Evolutionary conservation across 2,113 vertebrate genomes (phyloP).

Genomic region (Hippocampus zosterae): DNA sequence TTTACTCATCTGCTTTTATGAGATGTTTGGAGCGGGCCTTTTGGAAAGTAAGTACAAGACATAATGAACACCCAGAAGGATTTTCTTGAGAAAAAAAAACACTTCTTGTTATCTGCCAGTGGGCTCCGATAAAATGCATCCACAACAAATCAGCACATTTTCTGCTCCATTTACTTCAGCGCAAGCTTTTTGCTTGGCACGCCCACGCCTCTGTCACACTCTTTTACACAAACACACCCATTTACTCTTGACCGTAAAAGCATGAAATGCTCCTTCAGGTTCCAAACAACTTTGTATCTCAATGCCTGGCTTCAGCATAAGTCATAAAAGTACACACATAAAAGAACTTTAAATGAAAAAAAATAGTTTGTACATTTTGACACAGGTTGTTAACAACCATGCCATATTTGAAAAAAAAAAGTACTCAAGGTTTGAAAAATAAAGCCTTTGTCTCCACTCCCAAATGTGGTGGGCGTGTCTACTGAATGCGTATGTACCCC

Average conservation of each 20-base stretch:
- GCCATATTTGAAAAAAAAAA: no score
- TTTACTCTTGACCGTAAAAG: conserved; percentile 34
- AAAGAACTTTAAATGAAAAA: no score
- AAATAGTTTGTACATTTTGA: no score
- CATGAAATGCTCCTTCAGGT: neutral
- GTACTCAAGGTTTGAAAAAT: no score
- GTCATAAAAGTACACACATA: no score
- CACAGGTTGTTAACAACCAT: no score
- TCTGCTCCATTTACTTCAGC: conserved; percentile 47
- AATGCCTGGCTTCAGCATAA: conserved; percentile 27
- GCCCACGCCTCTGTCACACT: conserved; percentile 6
- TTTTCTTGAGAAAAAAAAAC: conserved; percentile 13
- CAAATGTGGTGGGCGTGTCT: no score
- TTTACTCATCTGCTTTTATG: no score
- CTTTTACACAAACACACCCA: conserved; percentile 14
- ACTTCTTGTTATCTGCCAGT: conserved; percentile 7
- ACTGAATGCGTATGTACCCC: no score
- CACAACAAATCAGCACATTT: conserved; percentile 18
- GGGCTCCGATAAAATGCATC: conserved; percentile 23
- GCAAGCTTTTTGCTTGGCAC: conserved; percentile 10
- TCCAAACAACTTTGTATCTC: conserved; percentile 29
- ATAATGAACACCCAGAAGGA: neutral
- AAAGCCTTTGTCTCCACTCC: no score
- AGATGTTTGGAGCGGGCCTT: no score
- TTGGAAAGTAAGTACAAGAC: no score